Evolutionary conservation across 2,888 invertebrate species (phyloP).

Genomic region (Smittia aterrima): DNA sequence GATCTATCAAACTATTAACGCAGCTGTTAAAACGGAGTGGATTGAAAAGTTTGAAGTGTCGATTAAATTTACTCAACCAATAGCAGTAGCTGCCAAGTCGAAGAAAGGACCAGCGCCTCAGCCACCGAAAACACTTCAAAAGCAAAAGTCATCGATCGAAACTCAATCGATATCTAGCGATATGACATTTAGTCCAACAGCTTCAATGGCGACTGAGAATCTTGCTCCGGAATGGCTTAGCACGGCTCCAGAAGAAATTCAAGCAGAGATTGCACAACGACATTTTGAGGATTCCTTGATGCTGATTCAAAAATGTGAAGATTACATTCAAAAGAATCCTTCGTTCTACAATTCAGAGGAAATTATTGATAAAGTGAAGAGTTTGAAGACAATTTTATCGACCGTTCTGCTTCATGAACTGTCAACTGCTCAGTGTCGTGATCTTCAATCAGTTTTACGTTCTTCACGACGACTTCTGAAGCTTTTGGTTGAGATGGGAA

Average conservation of each 20-base stretch:
- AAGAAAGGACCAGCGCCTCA: conserved; percentile 57
- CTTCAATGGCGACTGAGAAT: conserved; percentile 47
- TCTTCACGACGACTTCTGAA: conserved; percentile 81
- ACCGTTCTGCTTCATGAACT: conserved; percentile 86
- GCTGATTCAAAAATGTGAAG: conserved; percentile 68
- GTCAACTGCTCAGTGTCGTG: conserved; percentile 85
- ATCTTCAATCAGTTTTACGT: conserved; percentile 83
- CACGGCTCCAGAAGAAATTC: conserved; percentile 90
- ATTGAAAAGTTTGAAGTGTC: conserved; percentile 87
- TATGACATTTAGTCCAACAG: conserved; percentile 46
- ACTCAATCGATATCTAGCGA: conserved; percentile 46
- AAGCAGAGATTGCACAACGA: conserved; percentile 91
- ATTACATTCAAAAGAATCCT: conserved; percentile 54
- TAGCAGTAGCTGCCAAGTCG: conserved; percentile 56
- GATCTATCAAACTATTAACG: conserved; percentile 85
- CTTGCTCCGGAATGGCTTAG: conserved; percentile 78
- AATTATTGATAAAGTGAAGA: conserved; percentile 60
- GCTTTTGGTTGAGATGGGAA: conserved; percentile 61
- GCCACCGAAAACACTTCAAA: conserved; percentile 47
- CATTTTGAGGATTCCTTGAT: conserved; percentile 91
- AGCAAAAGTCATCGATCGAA: conserved; percentile 45
- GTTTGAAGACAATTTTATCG: conserved; percentile 72
- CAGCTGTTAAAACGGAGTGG: conserved; percentile 81
- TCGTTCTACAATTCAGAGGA: conserved; percentile 48
- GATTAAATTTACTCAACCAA: conserved; percentile 73